phyloP scores from a whole-genome alignment of 2,797 vertebrate species.

The Leptatherina wallacei region DNA sequence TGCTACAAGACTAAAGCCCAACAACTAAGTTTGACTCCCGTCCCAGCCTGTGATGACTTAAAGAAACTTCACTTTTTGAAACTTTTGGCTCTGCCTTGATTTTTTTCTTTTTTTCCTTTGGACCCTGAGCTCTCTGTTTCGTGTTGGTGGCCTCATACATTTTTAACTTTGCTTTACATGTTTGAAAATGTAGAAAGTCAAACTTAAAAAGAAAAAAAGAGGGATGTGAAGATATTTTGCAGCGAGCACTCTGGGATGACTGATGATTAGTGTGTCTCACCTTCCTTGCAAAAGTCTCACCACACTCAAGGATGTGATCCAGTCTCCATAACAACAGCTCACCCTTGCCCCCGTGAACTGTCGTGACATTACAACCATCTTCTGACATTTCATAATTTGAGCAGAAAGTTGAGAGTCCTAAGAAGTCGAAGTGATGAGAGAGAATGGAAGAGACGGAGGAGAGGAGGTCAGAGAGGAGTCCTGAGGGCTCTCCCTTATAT shows the following conservation, averaged over 20 bases:
- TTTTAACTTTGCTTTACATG: background rate
- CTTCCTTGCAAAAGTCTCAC: slow-evolving; percentile 13
- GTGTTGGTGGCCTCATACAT: background rate
- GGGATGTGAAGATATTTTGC: background rate
- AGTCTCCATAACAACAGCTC: slow-evolving; percentile 21
- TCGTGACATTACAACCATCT: slow-evolving; percentile 28
- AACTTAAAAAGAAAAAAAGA: background rate
- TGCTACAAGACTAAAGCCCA: background rate
- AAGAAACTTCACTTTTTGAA: background rate
- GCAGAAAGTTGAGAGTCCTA: slow-evolving; percentile 55
- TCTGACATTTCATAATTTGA: slow-evolving; percentile 62
- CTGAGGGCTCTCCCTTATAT: slow-evolving; percentile 31
- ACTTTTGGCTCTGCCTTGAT: background rate
- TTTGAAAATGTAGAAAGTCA: background rate
- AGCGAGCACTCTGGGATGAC: background rate
- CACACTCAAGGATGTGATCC: slow-evolving; percentile 2
- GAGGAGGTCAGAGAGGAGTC: slow-evolving; percentile 29
- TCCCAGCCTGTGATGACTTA: background rate
- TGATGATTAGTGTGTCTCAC: slow-evolving; percentile 1
- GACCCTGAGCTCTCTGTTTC: background rate
- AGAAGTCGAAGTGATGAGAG: slow-evolving; percentile 4
- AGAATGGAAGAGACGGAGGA: background rate
- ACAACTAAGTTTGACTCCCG: background rate
- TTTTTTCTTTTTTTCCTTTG: background rate
- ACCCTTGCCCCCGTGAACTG: background rate